Evolutionary conservation across 2,113 vertebrate species (phyloP).

Genomic region (Todiramphus chloris): DNA sequence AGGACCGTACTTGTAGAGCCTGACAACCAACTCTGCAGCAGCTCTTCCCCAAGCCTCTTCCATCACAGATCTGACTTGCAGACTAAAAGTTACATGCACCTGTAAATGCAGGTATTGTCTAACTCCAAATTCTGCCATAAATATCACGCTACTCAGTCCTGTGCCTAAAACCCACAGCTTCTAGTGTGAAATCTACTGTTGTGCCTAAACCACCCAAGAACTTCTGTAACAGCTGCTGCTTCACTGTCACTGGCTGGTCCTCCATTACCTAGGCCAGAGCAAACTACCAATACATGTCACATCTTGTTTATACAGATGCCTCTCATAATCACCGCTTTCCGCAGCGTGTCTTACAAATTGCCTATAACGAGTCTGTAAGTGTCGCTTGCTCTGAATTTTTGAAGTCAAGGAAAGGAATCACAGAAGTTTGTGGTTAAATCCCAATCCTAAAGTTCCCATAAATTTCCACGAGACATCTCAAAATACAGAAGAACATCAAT

Average conservation of each 20-base stretch:
- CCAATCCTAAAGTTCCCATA: background rate
- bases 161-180: background rate
- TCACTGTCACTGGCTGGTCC: background rate
- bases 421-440: background rate
- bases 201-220: background rate
- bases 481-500: background rate
- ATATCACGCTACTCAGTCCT: background rate
- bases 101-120: background rate
- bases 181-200: background rate
- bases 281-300: background rate
- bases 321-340: background rate
- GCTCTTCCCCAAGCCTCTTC: background rate
- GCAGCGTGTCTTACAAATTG: background rate
- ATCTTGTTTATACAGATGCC: background rate
- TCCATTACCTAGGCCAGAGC: background rate
- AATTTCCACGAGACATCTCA: background rate
- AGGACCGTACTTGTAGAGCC: background rate
- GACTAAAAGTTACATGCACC: background rate
- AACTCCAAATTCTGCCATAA: background rate
- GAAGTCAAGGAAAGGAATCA: background rate
- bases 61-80: background rate
- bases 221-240: background rate
- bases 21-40: background rate
- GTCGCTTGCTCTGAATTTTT: background rate
- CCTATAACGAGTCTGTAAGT: background rate